Evolutionary conservation across 2,888 invertebrate species (phyloP).

Genomic region (Therioaphis trifolii): DNA sequence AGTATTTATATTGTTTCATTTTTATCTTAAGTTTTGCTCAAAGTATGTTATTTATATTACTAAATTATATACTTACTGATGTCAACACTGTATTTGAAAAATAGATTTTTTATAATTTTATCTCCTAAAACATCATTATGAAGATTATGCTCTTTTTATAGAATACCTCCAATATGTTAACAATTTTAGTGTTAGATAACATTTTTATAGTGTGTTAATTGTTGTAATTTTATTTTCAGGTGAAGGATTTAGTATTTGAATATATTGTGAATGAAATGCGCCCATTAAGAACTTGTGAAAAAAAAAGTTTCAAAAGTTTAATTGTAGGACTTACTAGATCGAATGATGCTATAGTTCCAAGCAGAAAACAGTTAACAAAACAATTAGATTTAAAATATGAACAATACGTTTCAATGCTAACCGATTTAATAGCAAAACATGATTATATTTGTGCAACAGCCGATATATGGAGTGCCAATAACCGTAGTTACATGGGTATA

Average conservation of each 20-base stretch:
- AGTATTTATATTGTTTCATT: too few relatives aligned
- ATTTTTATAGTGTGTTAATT: not conserved
- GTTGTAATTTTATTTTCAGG: conserved; percentile 2
- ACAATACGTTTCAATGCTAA: not conserved
- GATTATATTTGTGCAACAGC: not conserved
- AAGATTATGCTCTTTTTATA: too few relatives aligned
- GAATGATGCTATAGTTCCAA: not conserved
- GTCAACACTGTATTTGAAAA: too few relatives aligned
- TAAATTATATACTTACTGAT: too few relatives aligned
- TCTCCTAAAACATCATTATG: too few relatives aligned
- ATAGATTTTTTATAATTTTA: too few relatives aligned
- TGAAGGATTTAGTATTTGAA: not conserved
- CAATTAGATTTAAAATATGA: conserved; percentile 1
- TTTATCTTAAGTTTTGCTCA: too few relatives aligned
- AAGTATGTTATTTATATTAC: too few relatives aligned
- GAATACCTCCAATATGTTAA: too few relatives aligned
- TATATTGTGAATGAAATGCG: not conserved
- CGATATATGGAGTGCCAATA: not conserved
- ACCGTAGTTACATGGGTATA: not conserved
- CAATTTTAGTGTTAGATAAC: not conserved
- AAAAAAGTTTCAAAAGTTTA: not conserved
- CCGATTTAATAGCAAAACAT: not conserved
- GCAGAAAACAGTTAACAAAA: conserved; percentile 2
- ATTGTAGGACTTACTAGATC: not conserved
- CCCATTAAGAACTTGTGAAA: not conserved